phyloP scores from a whole-genome alignment of 2,797 vertebrate genomes.

The Pyrocephalus nanus region DNA sequence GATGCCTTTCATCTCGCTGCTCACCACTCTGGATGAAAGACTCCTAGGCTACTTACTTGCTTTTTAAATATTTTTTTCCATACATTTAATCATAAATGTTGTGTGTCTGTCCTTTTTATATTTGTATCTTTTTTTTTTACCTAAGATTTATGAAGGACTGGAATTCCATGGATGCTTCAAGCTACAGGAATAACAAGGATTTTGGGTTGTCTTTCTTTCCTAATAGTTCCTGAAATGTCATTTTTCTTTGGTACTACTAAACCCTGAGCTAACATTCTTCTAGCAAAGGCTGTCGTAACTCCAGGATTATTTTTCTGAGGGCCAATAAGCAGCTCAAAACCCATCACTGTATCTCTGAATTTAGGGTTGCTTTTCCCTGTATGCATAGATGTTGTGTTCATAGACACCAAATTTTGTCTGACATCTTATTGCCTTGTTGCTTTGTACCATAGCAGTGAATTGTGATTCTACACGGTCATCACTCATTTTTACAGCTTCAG shows the following conservation, averaged over 20 bases:
- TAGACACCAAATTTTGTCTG: neutral
- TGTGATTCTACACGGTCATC: neutral
- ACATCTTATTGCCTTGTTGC: neutral
- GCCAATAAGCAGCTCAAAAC: neutral
- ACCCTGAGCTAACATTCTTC: neutral
- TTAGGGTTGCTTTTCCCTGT: neutral
- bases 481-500: neutral
- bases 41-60: neutral
- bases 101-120: neutral
- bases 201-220: neutral
- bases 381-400: neutral
- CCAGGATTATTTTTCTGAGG: neutral
- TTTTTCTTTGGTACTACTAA: neutral
- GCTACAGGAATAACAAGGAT: neutral
- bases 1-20: neutral
- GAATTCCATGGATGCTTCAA: neutral
- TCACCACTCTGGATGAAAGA: neutral
- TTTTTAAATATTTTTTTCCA: neutral
- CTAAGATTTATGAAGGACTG: neutral
- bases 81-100: neutral
- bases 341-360: neutral
- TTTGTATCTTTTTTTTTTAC: neutral
- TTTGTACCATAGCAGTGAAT: neutral
- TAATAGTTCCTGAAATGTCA: neutral
- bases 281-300: neutral